Evolutionary conservation across 2,797 vertebrate genomes (phyloP).

Genomic region (Sparidentex hasta): DNA sequence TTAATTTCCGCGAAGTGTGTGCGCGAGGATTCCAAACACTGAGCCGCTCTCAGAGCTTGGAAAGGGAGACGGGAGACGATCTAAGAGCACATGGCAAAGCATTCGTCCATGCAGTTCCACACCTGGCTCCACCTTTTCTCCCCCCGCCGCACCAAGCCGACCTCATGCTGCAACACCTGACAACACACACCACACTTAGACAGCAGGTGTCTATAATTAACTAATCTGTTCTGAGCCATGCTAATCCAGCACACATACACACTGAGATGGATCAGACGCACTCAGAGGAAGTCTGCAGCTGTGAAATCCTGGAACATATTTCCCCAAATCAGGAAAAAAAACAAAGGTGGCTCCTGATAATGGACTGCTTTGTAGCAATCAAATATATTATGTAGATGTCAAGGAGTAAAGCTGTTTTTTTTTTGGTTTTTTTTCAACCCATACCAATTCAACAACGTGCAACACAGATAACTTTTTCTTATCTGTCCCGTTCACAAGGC

Average conservation of each 20-base stretch:
- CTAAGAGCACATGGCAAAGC: slow-evolving; percentile 75
- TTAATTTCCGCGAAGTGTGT: neutral
- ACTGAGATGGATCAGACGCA: slow-evolving; percentile 71
- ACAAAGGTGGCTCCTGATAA: neutral
- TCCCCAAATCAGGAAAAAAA: slow-evolving; percentile 15
- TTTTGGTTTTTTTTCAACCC: too few species aligned
- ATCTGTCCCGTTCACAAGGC: neutral
- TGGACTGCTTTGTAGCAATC: neutral
- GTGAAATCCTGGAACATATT: slow-evolving; percentile 20
- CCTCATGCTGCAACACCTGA: slow-evolving; percentile 86
- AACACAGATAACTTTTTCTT: too few species aligned
- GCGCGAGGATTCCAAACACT: slow-evolving; percentile 19
- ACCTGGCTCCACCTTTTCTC: slow-evolving; percentile 50
- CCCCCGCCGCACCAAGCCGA: slow-evolving; percentile 52
- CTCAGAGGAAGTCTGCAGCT: slow-evolving; percentile 49
- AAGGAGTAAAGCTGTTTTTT: neutral
- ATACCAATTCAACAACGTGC: neutral
- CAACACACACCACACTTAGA: slow-evolving; percentile 82
- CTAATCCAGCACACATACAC: slow-evolving; percentile 84
- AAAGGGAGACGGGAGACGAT: slow-evolving; percentile 11
- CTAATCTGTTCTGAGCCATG: slow-evolving; percentile 87
- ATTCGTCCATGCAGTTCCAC: slow-evolving; percentile 60
- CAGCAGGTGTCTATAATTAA: slow-evolving; percentile 88
- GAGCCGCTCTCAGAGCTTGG: slow-evolving; percentile 33
- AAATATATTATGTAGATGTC: neutral